Percentiles rank a stretch among this genome's conserved stretches.
Evolutionary conservation across 2,113 vertebrate genomes (phyloP).

Genomic region (Dicaeum eximium): DNA sequence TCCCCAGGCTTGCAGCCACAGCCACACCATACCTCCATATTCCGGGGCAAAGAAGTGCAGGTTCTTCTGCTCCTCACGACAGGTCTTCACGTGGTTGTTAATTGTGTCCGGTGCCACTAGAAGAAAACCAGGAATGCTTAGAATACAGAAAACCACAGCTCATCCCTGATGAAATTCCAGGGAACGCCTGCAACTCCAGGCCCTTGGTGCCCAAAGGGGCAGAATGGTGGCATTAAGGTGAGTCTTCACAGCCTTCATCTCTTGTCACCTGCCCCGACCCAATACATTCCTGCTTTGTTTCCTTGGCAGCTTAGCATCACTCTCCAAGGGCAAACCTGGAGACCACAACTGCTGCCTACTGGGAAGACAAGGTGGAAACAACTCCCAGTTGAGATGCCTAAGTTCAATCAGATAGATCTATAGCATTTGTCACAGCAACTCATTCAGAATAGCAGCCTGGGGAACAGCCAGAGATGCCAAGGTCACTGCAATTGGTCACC

Average conservation of each 20-base stretch:
- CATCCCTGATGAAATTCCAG: not conserved
- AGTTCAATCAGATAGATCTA: not conserved
- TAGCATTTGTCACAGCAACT: not conserved
- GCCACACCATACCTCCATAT: constrained; percentile 84
- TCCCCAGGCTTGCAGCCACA: not conserved
- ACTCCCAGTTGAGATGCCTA: not conserved
- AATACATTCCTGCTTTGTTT: fast-evolving
- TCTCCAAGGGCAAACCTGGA: not conserved
- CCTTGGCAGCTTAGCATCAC: not conserved
- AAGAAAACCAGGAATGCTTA: constrained; percentile 17
- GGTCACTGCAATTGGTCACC: not conserved
- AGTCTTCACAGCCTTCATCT: not conserved
- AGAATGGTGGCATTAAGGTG: not conserved
- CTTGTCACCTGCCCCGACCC: not conserved
- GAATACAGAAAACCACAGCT: not conserved
- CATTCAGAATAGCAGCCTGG: not conserved
- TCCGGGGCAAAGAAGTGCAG: constrained; percentile 98
- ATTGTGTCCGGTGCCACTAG: constrained; percentile 97
- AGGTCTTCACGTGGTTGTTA: constrained; percentile 98
- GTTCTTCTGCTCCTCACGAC: constrained; percentile 97
- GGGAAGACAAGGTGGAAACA: not conserved
- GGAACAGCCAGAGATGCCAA: not conserved
- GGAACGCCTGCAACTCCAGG: not conserved
- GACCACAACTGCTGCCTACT: not conserved
- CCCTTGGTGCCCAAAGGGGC: not conserved